phyloP scores from a whole-genome alignment of 2,113 vertebrate species.

The Morone chrysops region DNA sequence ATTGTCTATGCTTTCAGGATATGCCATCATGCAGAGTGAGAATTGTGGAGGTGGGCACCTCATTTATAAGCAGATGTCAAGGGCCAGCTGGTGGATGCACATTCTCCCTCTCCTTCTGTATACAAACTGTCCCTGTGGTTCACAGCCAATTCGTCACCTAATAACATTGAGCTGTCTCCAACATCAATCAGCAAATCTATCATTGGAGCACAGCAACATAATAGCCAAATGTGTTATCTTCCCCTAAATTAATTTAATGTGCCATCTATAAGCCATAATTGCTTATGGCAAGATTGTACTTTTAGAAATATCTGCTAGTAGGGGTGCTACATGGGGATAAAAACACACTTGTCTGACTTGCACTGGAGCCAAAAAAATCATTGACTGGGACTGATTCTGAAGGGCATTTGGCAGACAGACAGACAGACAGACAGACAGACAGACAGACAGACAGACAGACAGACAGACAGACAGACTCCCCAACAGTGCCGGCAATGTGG shows the following conservation, averaged over 20 bases:
- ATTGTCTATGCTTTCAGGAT: constrained; percentile 4
- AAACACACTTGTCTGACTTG: neutral
- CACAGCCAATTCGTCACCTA: constrained; percentile 26
- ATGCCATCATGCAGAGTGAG: constrained; percentile 15
- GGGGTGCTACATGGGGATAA: neutral
- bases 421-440: neutral
- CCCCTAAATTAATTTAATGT: constrained; percentile 13
- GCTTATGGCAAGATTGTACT: neutral
- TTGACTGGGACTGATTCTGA: neutral
- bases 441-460: neutral
- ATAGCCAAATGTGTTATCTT: constrained; percentile 21
- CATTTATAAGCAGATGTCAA: constrained; percentile 33
- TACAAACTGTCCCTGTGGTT: constrained; percentile 24
- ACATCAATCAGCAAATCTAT: constrained; percentile 33
- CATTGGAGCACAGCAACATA: constrained; percentile 1
- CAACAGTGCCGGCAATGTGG: neutral
- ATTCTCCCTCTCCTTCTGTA: neutral
- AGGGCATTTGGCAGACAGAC: neutral
- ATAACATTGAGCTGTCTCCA: constrained; percentile 39
- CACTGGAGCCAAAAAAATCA: neutral
- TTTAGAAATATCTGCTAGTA: neutral
- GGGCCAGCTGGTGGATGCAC: constrained; percentile 49
- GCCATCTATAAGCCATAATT: constrained; percentile 21
- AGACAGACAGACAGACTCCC: constrained; percentile 1
- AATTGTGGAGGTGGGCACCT: constrained; percentile 24